Conservation (phyloP, 2,797 vertebrate species). For the Onychomys leucogaster region DNA sequence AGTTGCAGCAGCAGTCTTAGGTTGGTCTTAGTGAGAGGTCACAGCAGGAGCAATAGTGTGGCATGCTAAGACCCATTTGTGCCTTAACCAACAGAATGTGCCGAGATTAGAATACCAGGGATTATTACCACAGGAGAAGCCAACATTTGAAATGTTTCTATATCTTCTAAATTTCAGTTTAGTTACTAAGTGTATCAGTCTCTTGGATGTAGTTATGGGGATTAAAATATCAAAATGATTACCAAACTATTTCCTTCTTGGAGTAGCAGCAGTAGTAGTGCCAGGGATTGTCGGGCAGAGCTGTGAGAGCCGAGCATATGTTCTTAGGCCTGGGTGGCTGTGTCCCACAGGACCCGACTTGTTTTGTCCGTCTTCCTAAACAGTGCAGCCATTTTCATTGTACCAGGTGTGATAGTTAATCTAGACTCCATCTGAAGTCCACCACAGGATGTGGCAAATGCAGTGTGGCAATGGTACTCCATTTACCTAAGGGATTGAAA, state of each 20-base stretch:
- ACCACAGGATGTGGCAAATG: background rate
- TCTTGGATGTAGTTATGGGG: background rate
- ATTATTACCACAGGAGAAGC: background rate
- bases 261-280: background rate
- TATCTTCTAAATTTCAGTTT: background rate
- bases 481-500: background rate
- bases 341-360: background rate
- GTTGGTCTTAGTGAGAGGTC: background rate
- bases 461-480: background rate
- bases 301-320: background rate
- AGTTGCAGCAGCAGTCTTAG: background rate
- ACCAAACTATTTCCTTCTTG: background rate
- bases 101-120: background rate
- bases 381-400: background rate
- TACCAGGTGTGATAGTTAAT: background rate
- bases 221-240: background rate
- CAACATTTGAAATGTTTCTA: constrained; percentile 30
- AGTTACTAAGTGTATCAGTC: background rate
- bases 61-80: constrained; percentile 17
- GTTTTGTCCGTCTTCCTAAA: background rate
- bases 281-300: background rate
- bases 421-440: background rate
- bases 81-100: background rate
- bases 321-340: background rate
- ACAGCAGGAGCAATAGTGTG: background rate